Base-by-base conservation (phyloP, 23 tunicate species). In the Diplosoma virens region DNA sequence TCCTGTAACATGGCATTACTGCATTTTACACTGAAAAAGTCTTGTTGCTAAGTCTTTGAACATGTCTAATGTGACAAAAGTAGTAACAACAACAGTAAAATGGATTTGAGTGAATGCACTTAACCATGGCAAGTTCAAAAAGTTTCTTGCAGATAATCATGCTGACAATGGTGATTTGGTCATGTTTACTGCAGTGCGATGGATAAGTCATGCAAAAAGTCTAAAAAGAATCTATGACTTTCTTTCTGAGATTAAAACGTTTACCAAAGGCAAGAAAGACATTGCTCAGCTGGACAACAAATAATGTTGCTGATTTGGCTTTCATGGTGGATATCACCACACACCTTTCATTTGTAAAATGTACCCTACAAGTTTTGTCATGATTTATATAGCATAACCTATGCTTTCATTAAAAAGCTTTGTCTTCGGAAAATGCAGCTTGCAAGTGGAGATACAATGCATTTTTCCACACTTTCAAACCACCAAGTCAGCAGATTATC, bases 171-270 rank as follows among this genome's bases (percentile, higher is more conserved):
- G 75, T 75, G 80, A 75, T 64, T 17, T 75, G 46, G 75, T 59
- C 80, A 75, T 75, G 80, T 60, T 60, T 37, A 60, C 75, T 27
- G 80, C 80, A 17, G 75, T 60, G 27, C 31, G 80, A 75, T 75
- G 80, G 75, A 17, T 75, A 75, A 75, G 80, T 75, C 80, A 75
- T 75, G 80, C 80, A 59, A 7, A 75, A 75, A 59, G 80, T 60
- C 80, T 75, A 35, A 75, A 75, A 58, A 58, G 72, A 69, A 20
- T 32, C 58, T 4, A 69, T 69, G 75, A 69, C 58, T 17, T 69
- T 36, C 75, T 69, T 69, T 54, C 75, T 22, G 58, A 69, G 54
- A 69, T 34, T 33, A 33, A 33, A 36, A 34, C 54, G 58, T 69
- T 33, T 69, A 25, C 58, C 47, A 54, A 33, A 34, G 75, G 58